Base-by-base conservation (phyloP, 2,797 vertebrate genomes). In the Mormyrops boulengeri region DNA sequence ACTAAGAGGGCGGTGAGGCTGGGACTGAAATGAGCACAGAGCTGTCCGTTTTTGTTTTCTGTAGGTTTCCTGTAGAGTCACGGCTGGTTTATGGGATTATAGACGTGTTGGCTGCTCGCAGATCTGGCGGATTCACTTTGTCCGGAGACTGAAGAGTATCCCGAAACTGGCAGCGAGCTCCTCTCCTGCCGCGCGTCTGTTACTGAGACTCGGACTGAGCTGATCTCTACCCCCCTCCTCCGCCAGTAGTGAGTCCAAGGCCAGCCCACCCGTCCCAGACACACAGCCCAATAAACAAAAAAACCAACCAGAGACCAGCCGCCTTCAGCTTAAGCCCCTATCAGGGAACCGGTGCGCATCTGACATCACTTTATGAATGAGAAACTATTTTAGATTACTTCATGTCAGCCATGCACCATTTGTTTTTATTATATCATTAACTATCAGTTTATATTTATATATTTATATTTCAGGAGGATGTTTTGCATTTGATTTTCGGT, bases 131-230 rank as follows among this genome's bases (percentile, higher is more conserved):
- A 91, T 94, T 93, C 92, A 93, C 93, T 93, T 93, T 93, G 93
- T 94, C 94, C 94, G 93, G 90, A 92, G 92, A 89, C 53, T 88
- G 92, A 90, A 90, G 93, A 91, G 94, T 95, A 94, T 95, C 94
- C 94, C 91, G 90, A 92, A 91, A 92, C 93, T 94, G 94, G 93
- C 93, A 93, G 94, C 92, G 94, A 94, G 95, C 95, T 93, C 94
- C 93, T 95, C 94, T 94, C 94, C 95, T 94, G 95, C 94, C 93
- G 94, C 91, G 94, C 95, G 84, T 93, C 93, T 94, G 95, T 94
- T 95, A 94, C 94, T 94, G 93, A 96, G 94, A 94, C 94, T 94
- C 93, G 92, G 92, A 92, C 94, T 93, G 95, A 94, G 95, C 94
- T 94, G 94, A 94, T 93, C 93, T 94, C 93, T 91, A 92, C 91